Percentiles rank a stretch among this genome's conserved stretches.
These are phyloP conservation scores for Clarias macrocephalus DNA, from an alignment of 2,113 vertebrate genomes.

Conservation along the genomic window DNA sequence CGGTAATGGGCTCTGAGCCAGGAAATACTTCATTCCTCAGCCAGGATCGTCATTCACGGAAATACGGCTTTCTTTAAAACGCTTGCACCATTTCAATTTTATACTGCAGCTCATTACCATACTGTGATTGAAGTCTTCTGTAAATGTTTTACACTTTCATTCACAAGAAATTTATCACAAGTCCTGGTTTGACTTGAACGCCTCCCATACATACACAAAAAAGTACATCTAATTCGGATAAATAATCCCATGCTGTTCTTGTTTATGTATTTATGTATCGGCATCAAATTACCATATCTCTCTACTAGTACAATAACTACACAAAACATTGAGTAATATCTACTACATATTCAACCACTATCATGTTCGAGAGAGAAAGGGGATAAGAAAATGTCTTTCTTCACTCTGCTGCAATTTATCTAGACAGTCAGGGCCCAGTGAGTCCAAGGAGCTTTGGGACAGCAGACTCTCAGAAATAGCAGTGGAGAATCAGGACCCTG, in stretches of 20 bases:
- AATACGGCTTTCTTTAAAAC: too few species aligned
- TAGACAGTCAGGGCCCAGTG: constrained; percentile 57
- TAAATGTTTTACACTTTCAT: too few species aligned
- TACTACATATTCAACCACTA: neutral
- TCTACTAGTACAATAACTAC: neutral
- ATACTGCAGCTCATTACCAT: too few species aligned
- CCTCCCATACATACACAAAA: neutral
- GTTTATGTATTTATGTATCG: neutral
- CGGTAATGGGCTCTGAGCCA: too few species aligned
- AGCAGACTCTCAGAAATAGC: constrained; percentile 58
- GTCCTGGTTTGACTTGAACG: too few species aligned
- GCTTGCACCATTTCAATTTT: too few species aligned
- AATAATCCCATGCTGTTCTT: neutral
- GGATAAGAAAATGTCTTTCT: constrained; percentile 58
- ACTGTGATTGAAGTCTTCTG: too few species aligned
- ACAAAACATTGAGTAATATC: neutral
- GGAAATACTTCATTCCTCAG: too few species aligned
- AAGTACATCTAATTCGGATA: neutral
- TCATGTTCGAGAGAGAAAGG: constrained; percentile 56
- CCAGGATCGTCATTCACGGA: too few species aligned
- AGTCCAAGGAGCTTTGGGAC: constrained; percentile 65
- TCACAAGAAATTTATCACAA: too few species aligned
- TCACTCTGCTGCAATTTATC: neutral
- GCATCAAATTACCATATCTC: neutral
- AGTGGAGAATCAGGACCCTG: constrained; percentile 19